Conservation (phyloP, 2,113 vertebrate genomes). For the Gila orcuttii region DNA sequence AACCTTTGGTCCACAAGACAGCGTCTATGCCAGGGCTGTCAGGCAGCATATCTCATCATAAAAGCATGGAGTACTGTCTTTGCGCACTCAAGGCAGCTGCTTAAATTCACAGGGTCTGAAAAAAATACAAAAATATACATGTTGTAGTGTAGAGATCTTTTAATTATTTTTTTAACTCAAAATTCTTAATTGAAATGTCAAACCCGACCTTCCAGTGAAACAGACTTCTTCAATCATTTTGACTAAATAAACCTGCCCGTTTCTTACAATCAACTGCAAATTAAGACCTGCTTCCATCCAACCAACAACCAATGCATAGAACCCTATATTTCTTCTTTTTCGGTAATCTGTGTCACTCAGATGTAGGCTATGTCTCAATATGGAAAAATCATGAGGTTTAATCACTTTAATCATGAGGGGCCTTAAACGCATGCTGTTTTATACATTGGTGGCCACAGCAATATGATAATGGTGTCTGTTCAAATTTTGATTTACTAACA, state of each 20-base stretch:
- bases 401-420: background rate
- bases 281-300: background rate
- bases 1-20: slow-evolving; percentile 12
- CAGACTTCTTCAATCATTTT: background rate
- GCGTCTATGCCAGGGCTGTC: background rate
- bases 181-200: background rate
- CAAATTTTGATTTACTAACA: background rate
- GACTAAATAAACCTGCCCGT: background rate
- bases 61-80: slow-evolving; percentile 11
- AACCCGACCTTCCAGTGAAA: background rate
- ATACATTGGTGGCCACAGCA: background rate
- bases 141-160: background rate
- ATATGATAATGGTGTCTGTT: background rate
- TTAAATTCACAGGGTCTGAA: background rate
- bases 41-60: slow-evolving; percentile 32
- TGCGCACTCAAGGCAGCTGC: background rate
- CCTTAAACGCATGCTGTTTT: background rate
- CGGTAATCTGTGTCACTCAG: background rate
- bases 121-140: background rate
- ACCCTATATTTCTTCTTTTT: background rate
- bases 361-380: background rate
- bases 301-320: background rate
- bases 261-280: background rate
- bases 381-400: background rate
- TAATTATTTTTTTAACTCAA: background rate